phyloP scores from a whole-genome alignment of 2,113 vertebrate species.

The Aplodontia rufa region DNA sequence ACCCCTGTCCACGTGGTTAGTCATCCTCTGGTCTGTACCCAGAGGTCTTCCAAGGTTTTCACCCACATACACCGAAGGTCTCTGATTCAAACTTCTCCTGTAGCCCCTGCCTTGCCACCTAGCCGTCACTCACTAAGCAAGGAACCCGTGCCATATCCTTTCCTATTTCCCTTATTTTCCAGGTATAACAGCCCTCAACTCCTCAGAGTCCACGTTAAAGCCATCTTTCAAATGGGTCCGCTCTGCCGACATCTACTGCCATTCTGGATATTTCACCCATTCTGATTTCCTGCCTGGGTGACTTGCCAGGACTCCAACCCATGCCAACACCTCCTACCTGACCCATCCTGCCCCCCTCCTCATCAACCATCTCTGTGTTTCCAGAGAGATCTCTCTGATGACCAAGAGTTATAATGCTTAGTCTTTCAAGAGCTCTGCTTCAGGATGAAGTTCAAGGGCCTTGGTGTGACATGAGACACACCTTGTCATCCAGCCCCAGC shows the following conservation, averaged over 20 bases:
- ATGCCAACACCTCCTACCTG: too few species aligned
- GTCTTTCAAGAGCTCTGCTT: not conserved
- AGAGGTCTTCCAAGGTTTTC: not conserved
- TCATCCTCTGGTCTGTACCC: not conserved
- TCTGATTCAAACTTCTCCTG: not conserved
- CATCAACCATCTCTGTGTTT: not conserved
- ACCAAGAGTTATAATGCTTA: not conserved
- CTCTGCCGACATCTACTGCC: not conserved
- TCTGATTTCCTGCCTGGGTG: not conserved
- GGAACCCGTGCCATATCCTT: not conserved
- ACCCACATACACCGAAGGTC: not conserved
- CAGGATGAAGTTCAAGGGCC: not conserved
- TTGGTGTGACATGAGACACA: not conserved
- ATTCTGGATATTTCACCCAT: not conserved
- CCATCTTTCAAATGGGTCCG: not conserved
- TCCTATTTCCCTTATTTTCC: not conserved
- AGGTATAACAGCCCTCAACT: not conserved
- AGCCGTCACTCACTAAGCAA: not conserved
- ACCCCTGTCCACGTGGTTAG: not conserved
- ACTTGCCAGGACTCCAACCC: not conserved
- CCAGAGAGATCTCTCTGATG: not conserved
- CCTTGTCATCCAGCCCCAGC: not conserved
- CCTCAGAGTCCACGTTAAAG: not conserved
- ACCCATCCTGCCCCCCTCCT: not conserved
- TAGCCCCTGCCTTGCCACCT: not conserved